These are phyloP conservation scores for Dysidea cf. avara DNA, from an alignment of 37 sponge, comb jelly and placozoan species.

Conservation along the genomic window DNA sequence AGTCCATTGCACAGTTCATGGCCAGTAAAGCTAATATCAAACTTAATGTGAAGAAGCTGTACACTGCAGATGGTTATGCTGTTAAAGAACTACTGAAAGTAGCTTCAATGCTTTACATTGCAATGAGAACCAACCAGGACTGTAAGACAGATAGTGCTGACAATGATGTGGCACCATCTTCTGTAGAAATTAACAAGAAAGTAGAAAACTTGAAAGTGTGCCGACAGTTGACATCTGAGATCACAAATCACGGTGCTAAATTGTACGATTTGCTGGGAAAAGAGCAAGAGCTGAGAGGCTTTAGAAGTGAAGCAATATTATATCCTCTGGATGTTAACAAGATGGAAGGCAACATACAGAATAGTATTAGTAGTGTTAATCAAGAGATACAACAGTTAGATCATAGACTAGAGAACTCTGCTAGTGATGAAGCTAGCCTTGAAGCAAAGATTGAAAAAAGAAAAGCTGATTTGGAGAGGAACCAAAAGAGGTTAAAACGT, in stretches of 20 bases:
- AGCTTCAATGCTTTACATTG: conserved; percentile 81
- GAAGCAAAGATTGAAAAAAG: conserved; percentile 95
- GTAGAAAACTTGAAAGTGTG: conserved; percentile 79
- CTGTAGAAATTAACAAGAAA: conserved; percentile 19
- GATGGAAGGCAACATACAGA: conserved; percentile 79
- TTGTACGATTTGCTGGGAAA: conserved; percentile 86
- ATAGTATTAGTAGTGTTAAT: conserved; percentile 62
- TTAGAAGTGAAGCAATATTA: conserved; percentile 67
- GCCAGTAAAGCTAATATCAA: conserved; percentile 92
- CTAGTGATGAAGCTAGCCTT: conserved; percentile 89
- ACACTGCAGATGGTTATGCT: conserved; percentile 96
- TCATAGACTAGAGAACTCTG: conserved; percentile 80
- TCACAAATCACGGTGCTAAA: conserved; percentile 87
- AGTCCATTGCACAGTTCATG: conserved; percentile 91
- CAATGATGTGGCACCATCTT: neutral
- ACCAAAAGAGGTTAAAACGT: conserved; percentile 84
- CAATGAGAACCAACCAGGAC: conserved; percentile 61
- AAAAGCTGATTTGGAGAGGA: conserved; percentile 91
- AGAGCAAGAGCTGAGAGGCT: conserved; percentile 86
- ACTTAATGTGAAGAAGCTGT: conserved; percentile 93
- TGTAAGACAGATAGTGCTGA: conserved; percentile 2
- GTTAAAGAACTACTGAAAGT: conserved; percentile 98
- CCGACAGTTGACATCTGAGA: conserved; percentile 92
- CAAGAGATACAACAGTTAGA: conserved; percentile 77
- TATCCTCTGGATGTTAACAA: conserved; percentile 77